Evolutionary conservation across 1,140 invertebrate genomes (phyloP), one percentile per base, ranked within the genome.

Genomic region (Araneus ventricosus): DNA sequence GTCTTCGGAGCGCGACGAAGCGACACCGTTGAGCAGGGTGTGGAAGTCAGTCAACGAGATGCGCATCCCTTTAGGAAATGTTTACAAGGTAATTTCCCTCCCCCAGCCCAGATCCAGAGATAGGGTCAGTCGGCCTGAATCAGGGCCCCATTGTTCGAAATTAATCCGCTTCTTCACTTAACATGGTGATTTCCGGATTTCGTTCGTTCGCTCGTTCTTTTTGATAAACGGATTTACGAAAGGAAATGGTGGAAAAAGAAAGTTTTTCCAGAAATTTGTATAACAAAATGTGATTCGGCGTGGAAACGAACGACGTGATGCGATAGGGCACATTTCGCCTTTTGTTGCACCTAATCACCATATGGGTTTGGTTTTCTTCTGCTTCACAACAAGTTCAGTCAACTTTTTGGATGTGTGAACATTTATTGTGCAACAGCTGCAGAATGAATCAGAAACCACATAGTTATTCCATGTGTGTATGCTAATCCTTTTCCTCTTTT

Each of bases 181-280:
- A 80, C 88, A 90, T 90, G 88, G 17, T 70, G 70, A 82, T 90
- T 90, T 90, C 88, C 88, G 88, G 88, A 90, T 90, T 90, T 24
- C 37, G 34, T 63, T 67, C 14, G 63, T 14, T 30, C 14, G 34
- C 30, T 75, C 67, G 34, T 57, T 59, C 70, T 63, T 41, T 75
- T 70, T 75, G 87, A 88, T 88, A 88, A 88, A 88, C 37, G 87
- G 87, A 88, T 88, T 88, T 88, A n/a, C n/a, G 67, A 80, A 39
- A 90, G 88, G 88, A 90, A 90, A 70, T 70, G 88, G 67, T 59
- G 2, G 52, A 80, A 79, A 67, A 61, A 61, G 45, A 90, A 90
- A 80, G 88, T 79, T 30, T 39, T 80, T 80, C 88, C 27, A 79
- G 52, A 90, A 90, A 80, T 90, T 79, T 90, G 88, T 90, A 90